A percentile compares a stretch with the other conserved stretches of the same genome.
These are phyloP conservation scores for Zophobas atratus DNA, from an alignment of 1,140 invertebrate genomes.

Conservation along the genomic window DNA sequence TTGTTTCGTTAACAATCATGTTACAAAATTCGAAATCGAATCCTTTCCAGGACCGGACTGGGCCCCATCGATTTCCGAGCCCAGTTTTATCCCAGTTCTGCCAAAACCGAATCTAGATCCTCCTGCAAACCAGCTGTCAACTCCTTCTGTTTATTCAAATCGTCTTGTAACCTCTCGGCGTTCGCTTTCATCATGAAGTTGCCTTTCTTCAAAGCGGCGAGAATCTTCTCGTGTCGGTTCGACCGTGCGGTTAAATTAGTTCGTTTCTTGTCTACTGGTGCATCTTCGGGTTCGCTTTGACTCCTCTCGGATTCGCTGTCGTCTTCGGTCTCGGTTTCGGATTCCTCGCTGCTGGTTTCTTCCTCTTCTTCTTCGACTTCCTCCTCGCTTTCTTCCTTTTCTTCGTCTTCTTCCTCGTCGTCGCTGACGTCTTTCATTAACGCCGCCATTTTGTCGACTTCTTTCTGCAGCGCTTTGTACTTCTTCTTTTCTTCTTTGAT, in stretches of 20 bases:
- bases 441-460: slow-evolving; percentile 91
- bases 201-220: slow-evolving; percentile 86
- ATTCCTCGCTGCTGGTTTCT: slow-evolving; percentile 75
- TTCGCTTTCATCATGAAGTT: slow-evolving; percentile 89
- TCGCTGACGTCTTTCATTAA: slow-evolving; percentile 85
- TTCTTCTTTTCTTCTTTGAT: slow-evolving; percentile 84
- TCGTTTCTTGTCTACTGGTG: slow-evolving; percentile 76
- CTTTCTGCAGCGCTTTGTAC: slow-evolving; percentile 84
- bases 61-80: background rate
- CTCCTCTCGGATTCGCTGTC: slow-evolving; percentile 71
- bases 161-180: slow-evolving; percentile 88
- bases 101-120: slow-evolving; percentile 86
- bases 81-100: slow-evolving; percentile 75
- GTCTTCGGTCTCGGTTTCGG: slow-evolving; percentile 74
- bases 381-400: slow-evolving; percentile 74
- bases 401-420: slow-evolving; percentile 74
- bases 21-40: slow-evolving; percentile 10
- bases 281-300: slow-evolving; percentile 78
- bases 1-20: slow-evolving; percentile 9
- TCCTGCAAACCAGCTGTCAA: slow-evolving; percentile 82
- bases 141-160: slow-evolving; percentile 85
- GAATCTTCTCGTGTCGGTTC: slow-evolving; percentile 83
- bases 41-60: slow-evolving; percentile 15
- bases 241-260: slow-evolving; percentile 74
- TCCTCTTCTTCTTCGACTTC: slow-evolving; percentile 76